phyloP scores from a whole-genome alignment of 2,113 vertebrate species.

The Anoplopoma fimbria region DNA sequence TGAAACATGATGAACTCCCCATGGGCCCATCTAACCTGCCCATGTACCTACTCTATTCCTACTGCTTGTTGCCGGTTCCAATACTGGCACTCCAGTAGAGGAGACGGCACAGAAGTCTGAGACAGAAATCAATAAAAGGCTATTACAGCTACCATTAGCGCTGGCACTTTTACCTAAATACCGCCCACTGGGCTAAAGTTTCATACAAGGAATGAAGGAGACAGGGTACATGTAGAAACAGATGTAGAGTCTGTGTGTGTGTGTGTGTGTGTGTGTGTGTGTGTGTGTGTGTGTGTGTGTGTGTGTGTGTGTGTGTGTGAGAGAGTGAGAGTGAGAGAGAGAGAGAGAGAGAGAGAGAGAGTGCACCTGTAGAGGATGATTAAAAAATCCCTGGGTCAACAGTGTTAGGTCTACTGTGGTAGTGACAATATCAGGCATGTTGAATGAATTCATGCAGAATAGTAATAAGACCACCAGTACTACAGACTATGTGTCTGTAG shows the following conservation, averaged over 20 bases:
- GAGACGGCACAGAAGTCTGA: conserved; percentile 28
- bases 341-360: not conserved
- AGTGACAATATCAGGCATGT: not conserved
- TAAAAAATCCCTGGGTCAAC: conserved; percentile 40
- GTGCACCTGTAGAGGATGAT: conserved; percentile 20
- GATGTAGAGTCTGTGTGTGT: conserved; percentile 13
- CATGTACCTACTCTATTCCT: not conserved
- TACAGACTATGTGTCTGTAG: not conserved
- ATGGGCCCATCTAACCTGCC: not conserved
- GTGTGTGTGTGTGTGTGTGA: not conserved
- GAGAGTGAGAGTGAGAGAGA: not conserved
- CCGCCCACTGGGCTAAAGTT: conserved; percentile 46
- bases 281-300: not conserved
- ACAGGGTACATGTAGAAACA: conserved; percentile 12
- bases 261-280: not conserved
- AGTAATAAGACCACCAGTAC: too few relatives aligned
- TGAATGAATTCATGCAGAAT: not conserved
- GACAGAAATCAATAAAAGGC: conserved; percentile 67
- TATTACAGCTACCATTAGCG: conserved; percentile 64
- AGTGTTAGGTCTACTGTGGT: conserved; percentile 5
- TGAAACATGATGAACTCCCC: not conserved
- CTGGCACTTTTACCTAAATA: conserved; percentile 48
- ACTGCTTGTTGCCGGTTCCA: conserved; percentile 16
- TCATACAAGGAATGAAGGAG: conserved; percentile 48
- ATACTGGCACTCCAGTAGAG: conserved; percentile 12